Conservation (phyloP, 2,797 vertebrate species). For the Vipera latastei region DNA sequence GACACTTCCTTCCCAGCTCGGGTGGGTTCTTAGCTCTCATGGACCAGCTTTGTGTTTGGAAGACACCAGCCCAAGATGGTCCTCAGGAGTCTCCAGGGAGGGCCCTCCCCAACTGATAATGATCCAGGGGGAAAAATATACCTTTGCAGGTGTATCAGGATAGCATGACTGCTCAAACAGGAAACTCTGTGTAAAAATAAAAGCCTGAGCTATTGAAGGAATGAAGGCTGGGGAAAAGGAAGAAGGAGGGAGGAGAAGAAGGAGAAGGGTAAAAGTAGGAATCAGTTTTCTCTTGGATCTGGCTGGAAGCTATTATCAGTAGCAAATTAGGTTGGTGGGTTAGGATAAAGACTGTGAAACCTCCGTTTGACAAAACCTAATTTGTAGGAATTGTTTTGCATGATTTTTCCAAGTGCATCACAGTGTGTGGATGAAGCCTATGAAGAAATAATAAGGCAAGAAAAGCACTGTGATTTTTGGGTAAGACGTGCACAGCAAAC, state of each 20-base stretch:
- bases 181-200: not conserved
- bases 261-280: conserved; percentile 55
- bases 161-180: conserved; percentile 26
- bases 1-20: conserved; percentile 15
- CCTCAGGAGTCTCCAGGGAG: conserved; percentile 19
- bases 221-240: conserved; percentile 49
- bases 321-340: not conserved
- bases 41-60: conserved; percentile 4
- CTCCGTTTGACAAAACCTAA: conserved; percentile 63
- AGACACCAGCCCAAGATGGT: conserved; percentile 43
- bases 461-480: conserved; percentile 23
- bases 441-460: not conserved
- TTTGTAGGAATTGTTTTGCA: conserved; percentile 69
- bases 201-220: conserved; percentile 7
- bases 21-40: conserved; percentile 11
- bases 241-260: conserved; percentile 41
- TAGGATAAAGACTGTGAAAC: conserved; percentile 48
- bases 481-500: conserved; percentile 6
- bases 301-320: conserved; percentile 64
- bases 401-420: conserved; percentile 57
- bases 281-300: conserved; percentile 63
- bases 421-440: conserved; percentile 39
- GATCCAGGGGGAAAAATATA: conserved; percentile 36
- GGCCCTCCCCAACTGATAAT: conserved; percentile 17
- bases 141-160: conserved; percentile 11